A percentile compares a stretch with the other conserved stretches of the same genome.
These are phyloP conservation scores for Protonibea diacanthus DNA, from an alignment of 2,797 vertebrate genomes.

Conservation along the genomic window DNA sequence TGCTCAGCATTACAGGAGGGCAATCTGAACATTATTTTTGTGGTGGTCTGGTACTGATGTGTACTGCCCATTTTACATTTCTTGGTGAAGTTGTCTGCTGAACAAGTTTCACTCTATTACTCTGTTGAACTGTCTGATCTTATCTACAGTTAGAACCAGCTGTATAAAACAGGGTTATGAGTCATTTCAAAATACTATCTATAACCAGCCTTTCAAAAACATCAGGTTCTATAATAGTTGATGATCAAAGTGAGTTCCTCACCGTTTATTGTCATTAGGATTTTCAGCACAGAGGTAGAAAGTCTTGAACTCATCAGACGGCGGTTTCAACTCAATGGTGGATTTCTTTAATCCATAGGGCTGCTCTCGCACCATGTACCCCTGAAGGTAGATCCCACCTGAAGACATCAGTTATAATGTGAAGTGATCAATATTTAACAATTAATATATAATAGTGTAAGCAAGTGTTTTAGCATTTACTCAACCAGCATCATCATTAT, in stretches of 20 bases:
- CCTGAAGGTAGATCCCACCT: slow-evolving; percentile 95
- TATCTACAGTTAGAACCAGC: no score
- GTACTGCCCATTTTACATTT: no score
- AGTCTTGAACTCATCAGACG: slow-evolving; percentile 93
- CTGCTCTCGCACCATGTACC: slow-evolving; percentile 90
- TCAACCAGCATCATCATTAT: background rate
- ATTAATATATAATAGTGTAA: background rate
- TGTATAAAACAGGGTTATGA: no score
- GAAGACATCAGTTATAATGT: slow-evolving; percentile 14
- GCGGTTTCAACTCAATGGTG: slow-evolving; percentile 91
- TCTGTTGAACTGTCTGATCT: no score
- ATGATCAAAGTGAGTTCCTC: slow-evolving; percentile 43
- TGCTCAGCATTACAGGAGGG: no score
- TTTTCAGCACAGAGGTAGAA: slow-evolving; percentile 93
- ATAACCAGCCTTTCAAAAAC: no score
- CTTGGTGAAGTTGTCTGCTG: no score
- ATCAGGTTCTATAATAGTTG: background rate
- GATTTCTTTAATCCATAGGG: slow-evolving; percentile 87
- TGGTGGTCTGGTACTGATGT: no score
- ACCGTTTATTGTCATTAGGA: slow-evolving; percentile 91
- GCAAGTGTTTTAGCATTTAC: background rate
- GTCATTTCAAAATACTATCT: no score
- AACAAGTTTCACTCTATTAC: no score
- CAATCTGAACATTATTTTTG: no score
- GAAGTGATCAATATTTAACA: background rate